phyloP scores from a whole-genome alignment of 2,113 vertebrate species.

The Eira barbara region DNA sequence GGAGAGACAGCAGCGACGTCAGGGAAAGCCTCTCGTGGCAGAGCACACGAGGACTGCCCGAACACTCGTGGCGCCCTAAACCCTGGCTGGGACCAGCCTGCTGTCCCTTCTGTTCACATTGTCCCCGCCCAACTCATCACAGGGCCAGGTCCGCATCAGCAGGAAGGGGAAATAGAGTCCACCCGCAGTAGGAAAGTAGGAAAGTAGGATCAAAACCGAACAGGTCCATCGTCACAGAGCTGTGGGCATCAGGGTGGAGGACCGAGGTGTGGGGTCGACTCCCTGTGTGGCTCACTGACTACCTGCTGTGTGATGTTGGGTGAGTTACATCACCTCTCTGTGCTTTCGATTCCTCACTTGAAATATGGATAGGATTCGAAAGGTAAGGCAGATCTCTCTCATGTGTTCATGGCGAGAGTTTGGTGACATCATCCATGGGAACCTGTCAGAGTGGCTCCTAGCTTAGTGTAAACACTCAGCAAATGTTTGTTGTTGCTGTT shows the following conservation, averaged over 20 bases:
- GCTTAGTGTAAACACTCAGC: no score
- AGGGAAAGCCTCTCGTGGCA: fast-evolving
- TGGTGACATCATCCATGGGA: not conserved
- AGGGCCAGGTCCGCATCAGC: not conserved
- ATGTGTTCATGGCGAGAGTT: fast-evolving
- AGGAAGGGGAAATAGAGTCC: not conserved
- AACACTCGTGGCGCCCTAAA: fast-evolving
- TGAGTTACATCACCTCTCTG: not conserved
- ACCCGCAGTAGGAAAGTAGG: fast-evolving
- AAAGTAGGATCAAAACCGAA: not conserved
- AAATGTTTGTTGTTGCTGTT: not conserved
- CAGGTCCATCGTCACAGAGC: not conserved
- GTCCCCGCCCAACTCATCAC: not conserved
- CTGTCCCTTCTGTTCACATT: not conserved
- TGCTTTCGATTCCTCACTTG: not conserved
- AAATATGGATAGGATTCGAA: not conserved
- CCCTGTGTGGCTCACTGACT: not conserved
- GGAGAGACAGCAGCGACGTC: fast-evolving
- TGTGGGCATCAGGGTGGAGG: fast-evolving
- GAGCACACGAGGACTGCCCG: not conserved
- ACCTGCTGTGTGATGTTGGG: not conserved
- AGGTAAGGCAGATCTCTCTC: no score
- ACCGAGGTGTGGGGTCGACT: not conserved
- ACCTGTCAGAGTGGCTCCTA: not conserved
- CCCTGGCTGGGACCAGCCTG: not conserved